Evolutionary conservation across 2,797 vertebrate genomes (phyloP), one percentile per base, ranked within the genome.

Genomic region (Sebastes vulpes): DNA sequence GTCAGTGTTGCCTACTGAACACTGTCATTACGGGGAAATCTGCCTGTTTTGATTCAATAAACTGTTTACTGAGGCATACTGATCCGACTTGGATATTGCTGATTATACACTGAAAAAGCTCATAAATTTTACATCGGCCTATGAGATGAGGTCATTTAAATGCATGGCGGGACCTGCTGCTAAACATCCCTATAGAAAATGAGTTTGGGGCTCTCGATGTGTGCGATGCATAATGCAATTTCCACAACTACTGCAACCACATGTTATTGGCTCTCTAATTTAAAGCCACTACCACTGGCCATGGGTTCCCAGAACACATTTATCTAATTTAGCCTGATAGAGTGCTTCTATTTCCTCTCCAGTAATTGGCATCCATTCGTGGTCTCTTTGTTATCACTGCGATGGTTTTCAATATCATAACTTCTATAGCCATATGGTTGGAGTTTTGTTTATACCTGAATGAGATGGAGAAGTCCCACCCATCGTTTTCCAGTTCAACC

Each of bases 101-200:
- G 86, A 87, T 93, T 82, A 90, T 83, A 80, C 75, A 79, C 57
- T 48, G 71, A 84, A 86, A 85, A 82, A 74, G 60, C 83, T 81
- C 80, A 85, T 91, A 65, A 88, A 90, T 93, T 75, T 80, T 74
- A 46, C 71, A 86, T 75, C 1, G 46, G 10, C 72, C 67, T 84
- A 63, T 82, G 78, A 77, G 84, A 92, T 86, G 75, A 88, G 89
- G 83, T 77, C 54, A 90, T 94, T 94, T 89, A 92, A 92, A 92
- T 93, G 92, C 90, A 91, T 84, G 57, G 81, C 25, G 50, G 71
- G 28, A 81, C 54, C 60, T 67, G 53, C 65, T 67, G 79, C 70
- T 85, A 79, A 91, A 83, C 75, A 88, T 83, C 75, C 75, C 68
- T 65, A 84, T 64, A 82, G 80, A 85, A 85, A 82, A 89, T 72